Evolutionary conservation across 2,888 invertebrate species (phyloP).

Genomic region (Andrena marginata): DNA sequence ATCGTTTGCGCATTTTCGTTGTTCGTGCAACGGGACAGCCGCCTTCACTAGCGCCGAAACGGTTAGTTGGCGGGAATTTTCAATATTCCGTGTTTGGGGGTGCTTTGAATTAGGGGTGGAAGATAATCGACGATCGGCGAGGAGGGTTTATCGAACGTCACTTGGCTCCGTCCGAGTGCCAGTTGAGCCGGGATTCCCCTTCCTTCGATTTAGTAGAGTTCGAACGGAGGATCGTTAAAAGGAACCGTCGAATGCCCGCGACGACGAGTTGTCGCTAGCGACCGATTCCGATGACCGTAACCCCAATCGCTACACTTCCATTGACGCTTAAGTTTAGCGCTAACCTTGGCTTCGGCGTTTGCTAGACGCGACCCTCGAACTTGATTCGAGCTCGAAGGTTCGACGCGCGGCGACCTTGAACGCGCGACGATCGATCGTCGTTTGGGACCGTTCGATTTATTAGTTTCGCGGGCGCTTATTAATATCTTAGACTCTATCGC

Average conservation of each 20-base stretch:
- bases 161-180: background rate
- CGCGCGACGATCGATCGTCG: constrained; percentile 32
- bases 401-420: constrained; percentile 56
- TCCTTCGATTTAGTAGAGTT: background rate
- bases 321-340: constrained; percentile 56
- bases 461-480: background rate
- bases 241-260: background rate
- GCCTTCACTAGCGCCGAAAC: constrained; percentile 37
- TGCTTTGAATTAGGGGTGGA: background rate
- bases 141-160: background rate
- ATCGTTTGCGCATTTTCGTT: constrained; percentile 27
- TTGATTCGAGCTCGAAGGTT: constrained; percentile 51
- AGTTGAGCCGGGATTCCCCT: background rate
- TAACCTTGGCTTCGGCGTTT: constrained; percentile 60
- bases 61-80: constrained; percentile 53
- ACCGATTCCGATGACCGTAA: constrained; percentile 58
- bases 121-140: no score
- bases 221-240: background rate
- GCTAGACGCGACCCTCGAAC: constrained; percentile 56
- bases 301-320: constrained; percentile 49
- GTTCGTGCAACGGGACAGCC: constrained; percentile 15
- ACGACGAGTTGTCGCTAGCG: constrained; percentile 18
- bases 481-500: constrained; percentile 6
- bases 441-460: background rate
- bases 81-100: constrained; percentile 4